Evolutionary conservation across 2,113 vertebrate genomes (phyloP).

Genomic region (Oceanites oceanicus): DNA sequence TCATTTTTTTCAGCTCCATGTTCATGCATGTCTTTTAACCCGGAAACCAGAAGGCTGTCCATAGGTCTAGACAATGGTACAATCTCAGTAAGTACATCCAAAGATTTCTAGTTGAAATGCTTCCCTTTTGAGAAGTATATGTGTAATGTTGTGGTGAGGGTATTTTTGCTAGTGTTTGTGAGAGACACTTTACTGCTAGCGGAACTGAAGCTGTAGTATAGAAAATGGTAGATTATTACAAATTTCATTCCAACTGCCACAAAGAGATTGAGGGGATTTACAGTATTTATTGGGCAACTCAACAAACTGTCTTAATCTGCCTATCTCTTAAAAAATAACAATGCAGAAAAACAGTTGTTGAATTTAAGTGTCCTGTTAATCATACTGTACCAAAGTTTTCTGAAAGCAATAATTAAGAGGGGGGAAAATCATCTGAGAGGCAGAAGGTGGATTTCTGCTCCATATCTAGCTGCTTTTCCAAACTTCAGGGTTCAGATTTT

Average conservation of each 20-base stretch:
- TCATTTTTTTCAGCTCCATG: slow-evolving; percentile 88
- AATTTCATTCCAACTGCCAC: neutral
- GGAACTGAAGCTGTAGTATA: neutral
- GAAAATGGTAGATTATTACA: neutral
- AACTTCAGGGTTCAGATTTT: neutral
- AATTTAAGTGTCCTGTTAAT: slow-evolving; percentile 17
- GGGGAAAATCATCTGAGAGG: neutral
- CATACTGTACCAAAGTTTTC: neutral
- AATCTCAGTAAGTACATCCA: slow-evolving; percentile 88
- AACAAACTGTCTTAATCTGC: neutral
- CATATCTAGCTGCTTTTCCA: neutral
- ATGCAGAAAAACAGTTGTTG: neutral
- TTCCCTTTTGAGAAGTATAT: slow-evolving; percentile 61
- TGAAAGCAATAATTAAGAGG: neutral
- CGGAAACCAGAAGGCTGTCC: slow-evolving; percentile 95
- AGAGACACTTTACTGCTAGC: neutral
- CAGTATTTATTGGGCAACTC: neutral
- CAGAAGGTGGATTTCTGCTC: slow-evolving; percentile 1
- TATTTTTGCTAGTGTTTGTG: slow-evolving; percentile 40
- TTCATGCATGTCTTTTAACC: slow-evolving; percentile 98
- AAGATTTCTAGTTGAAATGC: slow-evolving; percentile 75
- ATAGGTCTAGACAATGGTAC: slow-evolving; percentile 94
- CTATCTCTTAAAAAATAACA: neutral
- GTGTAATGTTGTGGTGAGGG: slow-evolving; percentile 47
- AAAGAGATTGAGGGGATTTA: neutral